Percentiles rank a stretch among this genome's conserved stretches.
Evolutionary conservation across 92 coral and sea anemone species (phyloP).

Genomic region (Metridium senile): DNA sequence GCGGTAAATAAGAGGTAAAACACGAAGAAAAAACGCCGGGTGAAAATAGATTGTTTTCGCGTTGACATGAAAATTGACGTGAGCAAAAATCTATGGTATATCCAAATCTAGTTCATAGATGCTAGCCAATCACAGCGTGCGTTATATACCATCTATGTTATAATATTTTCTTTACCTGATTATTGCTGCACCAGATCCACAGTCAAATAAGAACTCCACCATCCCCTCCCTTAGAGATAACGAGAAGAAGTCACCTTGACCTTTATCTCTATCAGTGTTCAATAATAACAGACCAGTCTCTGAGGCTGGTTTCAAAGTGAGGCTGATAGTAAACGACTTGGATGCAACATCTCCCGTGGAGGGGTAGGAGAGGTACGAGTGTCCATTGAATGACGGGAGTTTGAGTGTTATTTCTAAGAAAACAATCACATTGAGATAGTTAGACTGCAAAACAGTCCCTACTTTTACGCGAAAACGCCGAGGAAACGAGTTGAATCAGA

Average conservation of each 20-base stretch:
- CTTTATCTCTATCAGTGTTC: slow-evolving; percentile 29
- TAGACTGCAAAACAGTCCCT: too few species aligned
- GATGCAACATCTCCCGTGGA: slow-evolving; percentile 43
- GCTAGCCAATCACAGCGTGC: too few species aligned
- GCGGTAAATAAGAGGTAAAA: too few species aligned
- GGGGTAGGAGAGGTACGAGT: slow-evolving; percentile 46
- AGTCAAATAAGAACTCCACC: slow-evolving; percentile 54
- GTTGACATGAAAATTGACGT: too few species aligned
- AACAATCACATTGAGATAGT: too few species aligned
- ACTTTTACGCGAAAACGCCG: too few species aligned
- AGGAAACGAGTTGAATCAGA: too few species aligned
- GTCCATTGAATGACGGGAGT: slow-evolving; percentile 43
- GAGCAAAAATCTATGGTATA: too few species aligned
- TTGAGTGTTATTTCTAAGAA: slow-evolving; percentile 14
- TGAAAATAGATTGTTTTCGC: too few species aligned
- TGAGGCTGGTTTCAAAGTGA: slow-evolving; percentile 29
- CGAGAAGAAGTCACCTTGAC: slow-evolving; percentile 57
- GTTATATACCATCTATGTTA: too few species aligned
- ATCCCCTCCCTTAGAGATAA: slow-evolving; percentile 49
- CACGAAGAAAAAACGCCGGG: too few species aligned
- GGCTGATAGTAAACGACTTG: slow-evolving; percentile 37
- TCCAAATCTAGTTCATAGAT: too few species aligned
- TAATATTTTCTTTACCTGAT: slow-evolving; percentile 43
- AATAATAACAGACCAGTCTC: slow-evolving; percentile 50
- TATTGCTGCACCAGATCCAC: slow-evolving; percentile 54